phyloP scores from a whole-genome alignment of 2,113 vertebrate genomes.

The Saccopteryx leptura region DNA sequence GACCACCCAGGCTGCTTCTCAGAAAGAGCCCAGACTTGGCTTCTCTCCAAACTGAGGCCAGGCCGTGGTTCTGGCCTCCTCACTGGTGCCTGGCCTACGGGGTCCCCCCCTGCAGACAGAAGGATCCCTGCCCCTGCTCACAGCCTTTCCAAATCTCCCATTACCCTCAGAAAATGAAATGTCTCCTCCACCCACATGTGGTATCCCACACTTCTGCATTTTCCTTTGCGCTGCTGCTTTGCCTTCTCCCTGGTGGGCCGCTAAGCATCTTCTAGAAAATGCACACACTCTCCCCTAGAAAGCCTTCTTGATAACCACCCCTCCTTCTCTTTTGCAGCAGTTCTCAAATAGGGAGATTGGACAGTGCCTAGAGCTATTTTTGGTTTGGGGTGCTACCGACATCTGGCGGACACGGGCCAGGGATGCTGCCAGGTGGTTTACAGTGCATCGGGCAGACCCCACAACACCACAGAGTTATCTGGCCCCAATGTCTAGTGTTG shows the following conservation, averaged over 20 bases:
- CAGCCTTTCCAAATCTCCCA: background rate
- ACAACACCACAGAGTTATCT: background rate
- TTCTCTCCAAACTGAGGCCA: background rate
- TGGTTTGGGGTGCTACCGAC: background rate
- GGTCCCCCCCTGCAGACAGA: background rate
- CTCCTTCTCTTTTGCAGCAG: background rate
- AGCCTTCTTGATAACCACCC: background rate
- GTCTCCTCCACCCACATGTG: background rate
- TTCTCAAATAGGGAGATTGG: background rate
- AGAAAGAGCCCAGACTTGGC: background rate
- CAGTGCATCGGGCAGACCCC: background rate
- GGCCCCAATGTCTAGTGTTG: background rate
- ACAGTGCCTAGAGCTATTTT: background rate
- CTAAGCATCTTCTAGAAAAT: background rate
- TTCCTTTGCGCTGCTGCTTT: background rate
- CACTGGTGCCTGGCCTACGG: background rate
- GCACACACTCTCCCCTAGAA: background rate
- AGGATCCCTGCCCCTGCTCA: background rate
- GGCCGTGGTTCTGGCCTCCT: background rate
- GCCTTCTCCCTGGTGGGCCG: background rate
- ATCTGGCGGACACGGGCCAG: background rate
- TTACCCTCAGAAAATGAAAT: background rate
- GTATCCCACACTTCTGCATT: background rate
- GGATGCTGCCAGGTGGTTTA: background rate
- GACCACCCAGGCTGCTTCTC: conserved; percentile 36